Evolutionary conservation across 1,140 invertebrate genomes (phyloP).

Genomic region (Stenopsyche tienmushanensis): DNA sequence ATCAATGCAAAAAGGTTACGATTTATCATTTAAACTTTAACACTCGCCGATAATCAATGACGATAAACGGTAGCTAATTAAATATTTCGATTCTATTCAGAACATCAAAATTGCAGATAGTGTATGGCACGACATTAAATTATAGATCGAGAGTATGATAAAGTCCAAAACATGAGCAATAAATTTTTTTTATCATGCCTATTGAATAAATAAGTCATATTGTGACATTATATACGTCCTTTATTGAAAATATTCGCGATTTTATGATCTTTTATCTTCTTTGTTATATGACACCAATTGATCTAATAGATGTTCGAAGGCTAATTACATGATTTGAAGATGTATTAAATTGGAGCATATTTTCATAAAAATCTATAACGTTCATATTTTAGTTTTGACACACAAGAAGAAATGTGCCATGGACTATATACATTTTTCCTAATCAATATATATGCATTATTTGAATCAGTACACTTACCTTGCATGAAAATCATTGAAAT

Average conservation of each 20-base stretch:
- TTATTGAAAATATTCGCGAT: too few species aligned
- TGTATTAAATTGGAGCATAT: too few species aligned
- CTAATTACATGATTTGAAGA: too few species aligned
- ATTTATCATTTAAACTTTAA: slow-evolving; percentile 7
- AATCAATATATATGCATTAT: neutral
- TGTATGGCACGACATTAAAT: neutral
- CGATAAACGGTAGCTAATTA: slow-evolving; percentile 8
- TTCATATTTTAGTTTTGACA: too few species aligned
- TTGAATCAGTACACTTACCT: slow-evolving; percentile 54
- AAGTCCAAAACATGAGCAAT: too few species aligned
- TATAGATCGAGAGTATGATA: neutral
- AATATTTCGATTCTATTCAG: slow-evolving; percentile 7
- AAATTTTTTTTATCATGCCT: neutral
- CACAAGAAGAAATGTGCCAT: neutral
- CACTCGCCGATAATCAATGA: neutral
- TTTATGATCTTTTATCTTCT: too few species aligned
- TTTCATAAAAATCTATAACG: too few species aligned
- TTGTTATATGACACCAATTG: too few species aligned
- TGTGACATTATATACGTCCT: too few species aligned
- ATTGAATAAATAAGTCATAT: too few species aligned
- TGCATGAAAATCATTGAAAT: slow-evolving; percentile 82
- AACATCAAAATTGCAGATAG: slow-evolving; percentile 2
- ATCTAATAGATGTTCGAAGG: too few species aligned
- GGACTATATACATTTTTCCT: neutral
- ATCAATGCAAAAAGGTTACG: slow-evolving; percentile 20